Conservation (phyloP, 2,888 invertebrate genomes). For the Euphydryas editha region DNA sequence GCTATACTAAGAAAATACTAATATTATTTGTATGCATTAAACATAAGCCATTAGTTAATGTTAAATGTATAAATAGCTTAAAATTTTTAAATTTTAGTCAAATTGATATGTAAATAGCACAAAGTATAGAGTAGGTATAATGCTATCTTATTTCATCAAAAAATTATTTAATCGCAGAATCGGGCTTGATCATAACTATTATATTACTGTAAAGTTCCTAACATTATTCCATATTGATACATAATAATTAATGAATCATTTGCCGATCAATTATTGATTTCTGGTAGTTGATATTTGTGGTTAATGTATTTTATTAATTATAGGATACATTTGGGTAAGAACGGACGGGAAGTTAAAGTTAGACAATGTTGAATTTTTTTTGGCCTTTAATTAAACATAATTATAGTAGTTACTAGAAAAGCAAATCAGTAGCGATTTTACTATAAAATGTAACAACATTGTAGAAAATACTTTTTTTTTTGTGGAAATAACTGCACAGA, state of each 20-base stretch:
- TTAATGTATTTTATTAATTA: not conserved
- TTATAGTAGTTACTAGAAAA: too few species aligned
- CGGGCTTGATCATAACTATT: slow-evolving; percentile 21
- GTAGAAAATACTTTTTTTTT: too few species aligned
- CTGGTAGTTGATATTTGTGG: not conserved
- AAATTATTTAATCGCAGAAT: not conserved
- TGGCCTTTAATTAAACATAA: too few species aligned
- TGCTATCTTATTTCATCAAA: slow-evolving; percentile 9
- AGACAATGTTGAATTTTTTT: too few species aligned
- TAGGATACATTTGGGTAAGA: too few species aligned
- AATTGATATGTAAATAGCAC: not conserved
- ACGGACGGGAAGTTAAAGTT: too few species aligned
- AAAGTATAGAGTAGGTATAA: not conserved
- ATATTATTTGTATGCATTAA: not conserved
- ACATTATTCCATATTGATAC: slow-evolving; percentile 19
- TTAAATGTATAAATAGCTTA: not conserved
- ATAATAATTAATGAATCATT: slow-evolving; percentile 6
- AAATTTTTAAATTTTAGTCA: not conserved
- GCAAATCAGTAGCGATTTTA: too few species aligned
- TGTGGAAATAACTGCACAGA: too few species aligned
- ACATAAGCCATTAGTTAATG: not conserved
- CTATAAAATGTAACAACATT: too few species aligned
- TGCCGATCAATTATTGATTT: not conserved
- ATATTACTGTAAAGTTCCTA: slow-evolving; percentile 32
- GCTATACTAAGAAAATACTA: not conserved